Evolutionary conservation across 1,140 invertebrate genomes (phyloP), one percentile per base, ranked within the genome.

Genomic region (Coboldia fuscipes): DNA sequence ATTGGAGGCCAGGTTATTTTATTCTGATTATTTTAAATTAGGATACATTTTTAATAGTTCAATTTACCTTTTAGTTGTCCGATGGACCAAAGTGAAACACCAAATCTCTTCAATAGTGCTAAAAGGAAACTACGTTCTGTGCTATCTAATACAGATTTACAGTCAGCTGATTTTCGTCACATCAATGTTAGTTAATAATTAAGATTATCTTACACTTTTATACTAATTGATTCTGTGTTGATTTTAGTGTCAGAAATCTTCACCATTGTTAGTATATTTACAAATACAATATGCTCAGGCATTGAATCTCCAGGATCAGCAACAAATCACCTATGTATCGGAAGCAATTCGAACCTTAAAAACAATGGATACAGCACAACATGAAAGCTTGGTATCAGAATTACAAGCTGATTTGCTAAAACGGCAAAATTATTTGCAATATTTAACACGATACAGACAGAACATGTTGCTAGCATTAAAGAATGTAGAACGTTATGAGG

Each of bases 41-140:
- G 7, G 6, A 3, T n/a, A 6, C 4, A 28, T 6, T n/a, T 30
- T 30, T 19, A 14, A n/a, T 10, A 31, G 30, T 10, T 18, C 21
- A 31, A 31, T 17, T 31, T 10, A 18, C 17, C 10, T 20, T n/a
- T 31, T 15, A 20, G n/a, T 19, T 13, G 21, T 19, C 21, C 30
- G 17, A n/a, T 17, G 21, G 15, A 18, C 30, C n/a, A 19, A 31
- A 13, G 19, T 21, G 30, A 32, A 20, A 13, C 3, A 4, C 10
- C 18, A n/a, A 20, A 20, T 21, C n/a, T 36, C 6, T 90, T 92
- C 48, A 58, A 68, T 33, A 83, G 86, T 58, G 83, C 90, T 21
- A 94, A 96, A 56, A 72, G 83, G 39, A 94, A 96, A 52, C 61
- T 98, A 23, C 66, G 92, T 26, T 67, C 85, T 37, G 90, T 97